Evolutionary conservation across 2,888 invertebrate genomes (phyloP).

Genomic region (Alsophila aescularia): DNA sequence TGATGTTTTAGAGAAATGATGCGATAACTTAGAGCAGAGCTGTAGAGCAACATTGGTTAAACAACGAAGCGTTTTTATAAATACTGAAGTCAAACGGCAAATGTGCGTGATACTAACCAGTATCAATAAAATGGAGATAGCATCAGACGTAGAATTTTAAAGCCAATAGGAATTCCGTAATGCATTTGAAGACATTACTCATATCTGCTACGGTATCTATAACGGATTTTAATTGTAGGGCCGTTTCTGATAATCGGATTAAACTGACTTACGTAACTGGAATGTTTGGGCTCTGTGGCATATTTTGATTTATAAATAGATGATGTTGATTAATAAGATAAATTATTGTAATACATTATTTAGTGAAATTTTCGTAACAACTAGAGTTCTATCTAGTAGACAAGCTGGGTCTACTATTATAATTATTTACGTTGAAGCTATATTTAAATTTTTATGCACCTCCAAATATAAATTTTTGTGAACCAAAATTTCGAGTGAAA

Average conservation of each 20-base stretch:
- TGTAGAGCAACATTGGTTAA: too few relatives aligned
- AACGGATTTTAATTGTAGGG: constrained; percentile 38
- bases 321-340: neutral
- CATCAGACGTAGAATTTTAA: constrained; percentile 13
- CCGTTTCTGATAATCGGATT: constrained; percentile 25
- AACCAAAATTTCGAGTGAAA: too few relatives aligned
- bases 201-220: constrained; percentile 18
- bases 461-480: too few relatives aligned
- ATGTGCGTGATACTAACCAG: neutral
- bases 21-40: too few relatives aligned
- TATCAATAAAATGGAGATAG: constrained; percentile 9
- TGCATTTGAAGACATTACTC: constrained; percentile 13
- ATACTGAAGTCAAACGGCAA: neutral
- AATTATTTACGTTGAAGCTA: too few relatives aligned
- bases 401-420: too few relatives aligned
- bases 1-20: too few relatives aligned
- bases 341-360: too few relatives aligned
- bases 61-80: too few relatives aligned
- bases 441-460: too few relatives aligned
- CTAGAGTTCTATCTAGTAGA: too few relatives aligned
- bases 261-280: constrained; percentile 17
- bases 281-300: constrained; percentile 3
- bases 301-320: neutral
- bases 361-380: too few relatives aligned
- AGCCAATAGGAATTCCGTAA: constrained; percentile 19